These are phyloP conservation scores for Carlito syrichta DNA, from an alignment of 2,113 vertebrate genomes.

Conservation along the genomic window DNA sequence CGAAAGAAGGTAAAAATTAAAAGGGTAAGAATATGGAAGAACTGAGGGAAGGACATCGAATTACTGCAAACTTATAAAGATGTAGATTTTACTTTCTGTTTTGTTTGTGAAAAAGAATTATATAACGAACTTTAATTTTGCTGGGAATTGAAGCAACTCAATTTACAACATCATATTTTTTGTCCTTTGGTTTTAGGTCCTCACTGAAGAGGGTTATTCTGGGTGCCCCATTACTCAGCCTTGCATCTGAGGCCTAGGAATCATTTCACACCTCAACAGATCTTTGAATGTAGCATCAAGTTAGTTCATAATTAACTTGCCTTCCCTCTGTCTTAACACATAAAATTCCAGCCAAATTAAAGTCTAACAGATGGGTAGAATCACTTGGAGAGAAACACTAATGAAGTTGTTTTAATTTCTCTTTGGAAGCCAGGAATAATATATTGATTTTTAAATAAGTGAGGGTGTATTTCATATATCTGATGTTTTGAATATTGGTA, in stretches of 20 bases:
- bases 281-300: conserved; percentile 54
- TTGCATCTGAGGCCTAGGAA: conserved; percentile 32
- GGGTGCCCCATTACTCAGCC: conserved; percentile 1
- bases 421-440: conserved; percentile 13
- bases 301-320: conserved; percentile 68
- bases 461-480: background rate
- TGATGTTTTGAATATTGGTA: background rate
- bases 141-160: background rate
- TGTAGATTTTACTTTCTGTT: background rate
- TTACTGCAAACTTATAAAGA: background rate
- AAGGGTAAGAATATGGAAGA: background rate
- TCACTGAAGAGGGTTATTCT: background rate
- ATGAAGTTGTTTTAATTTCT: conserved; percentile 68
- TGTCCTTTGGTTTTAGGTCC: background rate
- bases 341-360: conserved; percentile 78
- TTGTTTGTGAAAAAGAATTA: background rate
- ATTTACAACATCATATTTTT: background rate
- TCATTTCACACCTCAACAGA: conserved; percentile 68
- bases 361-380: conserved; percentile 77
- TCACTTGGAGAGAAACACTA: conserved; percentile 69
- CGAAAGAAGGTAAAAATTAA: background rate
- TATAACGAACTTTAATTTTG: background rate
- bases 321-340: conserved; percentile 68
- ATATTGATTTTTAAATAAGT: background rate
- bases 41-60: background rate